A percentile compares a stretch with the other conserved stretches of the same genome.
These are phyloP conservation scores for Mungos mungo DNA, from an alignment of 2,113 vertebrate genomes.

Conservation along the genomic window DNA sequence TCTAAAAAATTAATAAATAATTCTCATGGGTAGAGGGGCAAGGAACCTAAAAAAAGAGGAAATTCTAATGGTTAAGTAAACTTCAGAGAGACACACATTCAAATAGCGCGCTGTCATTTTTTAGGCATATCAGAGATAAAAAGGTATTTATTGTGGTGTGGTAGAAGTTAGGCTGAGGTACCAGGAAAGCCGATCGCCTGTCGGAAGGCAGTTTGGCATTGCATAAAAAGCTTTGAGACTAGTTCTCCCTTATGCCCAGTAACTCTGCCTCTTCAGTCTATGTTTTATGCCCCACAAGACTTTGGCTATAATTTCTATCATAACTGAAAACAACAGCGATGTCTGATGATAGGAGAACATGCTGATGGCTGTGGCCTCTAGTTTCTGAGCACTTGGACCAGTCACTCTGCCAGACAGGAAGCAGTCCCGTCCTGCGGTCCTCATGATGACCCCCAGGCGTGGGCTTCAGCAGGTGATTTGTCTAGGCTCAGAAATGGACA, in stretches of 20 bases:
- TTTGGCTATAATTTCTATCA: background rate
- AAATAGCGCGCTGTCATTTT: background rate
- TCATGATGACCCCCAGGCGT: too few relatives aligned
- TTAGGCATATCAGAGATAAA: background rate
- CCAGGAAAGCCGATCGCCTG: background rate
- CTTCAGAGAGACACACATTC: background rate
- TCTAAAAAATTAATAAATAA: too few relatives aligned
- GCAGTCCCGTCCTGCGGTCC: too few relatives aligned
- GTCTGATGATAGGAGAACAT: background rate
- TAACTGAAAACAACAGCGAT: background rate
- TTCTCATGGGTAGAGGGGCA: background rate
- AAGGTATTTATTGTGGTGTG: background rate
- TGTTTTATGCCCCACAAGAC: background rate
- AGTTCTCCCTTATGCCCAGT: background rate
- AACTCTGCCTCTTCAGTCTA: too few relatives aligned
- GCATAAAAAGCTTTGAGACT: background rate
- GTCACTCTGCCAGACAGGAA: background rate
- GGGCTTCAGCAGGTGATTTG: background rate
- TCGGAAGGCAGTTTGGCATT: background rate
- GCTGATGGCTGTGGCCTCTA: accelerated
- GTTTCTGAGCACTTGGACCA: background rate
- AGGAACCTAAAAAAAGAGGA: background rate
- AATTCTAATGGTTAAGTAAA: background rate
- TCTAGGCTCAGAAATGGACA: background rate
- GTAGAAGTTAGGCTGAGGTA: background rate